Evolutionary conservation across 1,140 invertebrate genomes (phyloP), one percentile per base, ranked within the genome.

Genomic region (Zaprionus gabonicus): DNA sequence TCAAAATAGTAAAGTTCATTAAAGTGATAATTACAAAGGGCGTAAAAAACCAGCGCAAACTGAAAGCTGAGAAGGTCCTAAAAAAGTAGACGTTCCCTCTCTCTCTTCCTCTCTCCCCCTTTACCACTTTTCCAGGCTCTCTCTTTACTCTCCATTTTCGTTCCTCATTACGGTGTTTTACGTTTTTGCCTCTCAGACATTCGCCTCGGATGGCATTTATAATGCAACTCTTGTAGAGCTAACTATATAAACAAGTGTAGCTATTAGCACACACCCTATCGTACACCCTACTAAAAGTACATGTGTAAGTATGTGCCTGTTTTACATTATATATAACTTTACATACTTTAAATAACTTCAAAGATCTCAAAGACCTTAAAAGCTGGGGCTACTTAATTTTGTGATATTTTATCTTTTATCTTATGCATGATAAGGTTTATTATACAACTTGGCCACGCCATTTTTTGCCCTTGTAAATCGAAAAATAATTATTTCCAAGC

Each of bases 1-100:
- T 88, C 79, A 90, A 76, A 81, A 78, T 82, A 75, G 85, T 73
- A 88, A 90, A 90, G 85, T 88, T 88, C 85, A 90, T 88, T 88
- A 88, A 85, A 90, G 85, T 85, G 85, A 88, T 88, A 88, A 88
- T 88, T 90, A 88, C 85, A 90, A 80, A 71, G 82, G 81, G 71
- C 71, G 64, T 90, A 79, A 85, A 87, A 65, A 78, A 55, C 25
- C 38, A 34, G 66, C 25, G 36, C 59, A 60, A 68, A 36, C 60
- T 49, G 60, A 59, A 71, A 66, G 34, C 64, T 56, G 36, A 66
- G 53, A 56, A 23, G 63, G 44, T 28, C 46, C 46, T 25, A 51
- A 25, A 51, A 10, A 20, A 49, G 53, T 4, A 27, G 20, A 23
- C 4, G 13, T 2, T 4, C 46, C 5, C 7, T 9, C 4, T 23